A percentile compares a stretch with the other conserved stretches of the same genome.
Evolutionary conservation across 2,888 invertebrate species (phyloP).

Genomic region (Drosophila nr. medialis): DNA sequence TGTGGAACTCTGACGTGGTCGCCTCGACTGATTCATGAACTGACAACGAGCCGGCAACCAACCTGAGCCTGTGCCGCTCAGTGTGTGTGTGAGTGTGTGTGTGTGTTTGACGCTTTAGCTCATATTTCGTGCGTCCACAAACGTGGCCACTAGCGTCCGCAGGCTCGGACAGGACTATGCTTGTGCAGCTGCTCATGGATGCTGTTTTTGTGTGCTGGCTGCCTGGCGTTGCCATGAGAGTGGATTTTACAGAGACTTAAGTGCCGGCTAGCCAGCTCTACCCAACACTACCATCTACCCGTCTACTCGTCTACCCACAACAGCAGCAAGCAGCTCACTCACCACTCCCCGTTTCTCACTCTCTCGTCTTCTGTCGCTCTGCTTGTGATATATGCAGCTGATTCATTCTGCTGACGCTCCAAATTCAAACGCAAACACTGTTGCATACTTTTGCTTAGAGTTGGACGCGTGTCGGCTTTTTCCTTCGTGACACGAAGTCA

Average conservation of each 20-base stretch:
- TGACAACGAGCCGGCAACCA: slow-evolving; percentile 67
- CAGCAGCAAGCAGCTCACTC: slow-evolving; percentile 5
- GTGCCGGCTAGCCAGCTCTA: slow-evolving; percentile 51
- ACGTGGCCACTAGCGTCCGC: slow-evolving; percentile 42
- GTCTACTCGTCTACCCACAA: not conserved
- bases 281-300: not conserved
- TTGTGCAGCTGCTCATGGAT: slow-evolving; percentile 62
- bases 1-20: slow-evolving; percentile 40
- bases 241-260: slow-evolving; percentile 79
- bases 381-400: slow-evolving; percentile 74
- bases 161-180: slow-evolving; percentile 18
- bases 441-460: slow-evolving; percentile 66
- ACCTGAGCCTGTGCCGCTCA: slow-evolving; percentile 62
- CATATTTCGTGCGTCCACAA: slow-evolving; percentile 76
- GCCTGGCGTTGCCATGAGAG: slow-evolving; percentile 68
- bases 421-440: slow-evolving; percentile 80
- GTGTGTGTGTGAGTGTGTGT: slow-evolving; percentile 9
- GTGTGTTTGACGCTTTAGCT: slow-evolving; percentile 56
- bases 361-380: slow-evolving; percentile 10
- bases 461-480: not conserved
- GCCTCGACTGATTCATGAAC: slow-evolving; percentile 73
- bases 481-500: not conserved
- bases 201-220: slow-evolving; percentile 59
- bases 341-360: not conserved
- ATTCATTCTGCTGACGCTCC: slow-evolving; percentile 76